A percentile compares a stretch with the other conserved stretches of the same genome.
Evolutionary conservation across 2,113 vertebrate genomes (phyloP).

Genomic region (Gracilinanus agilis): DNA sequence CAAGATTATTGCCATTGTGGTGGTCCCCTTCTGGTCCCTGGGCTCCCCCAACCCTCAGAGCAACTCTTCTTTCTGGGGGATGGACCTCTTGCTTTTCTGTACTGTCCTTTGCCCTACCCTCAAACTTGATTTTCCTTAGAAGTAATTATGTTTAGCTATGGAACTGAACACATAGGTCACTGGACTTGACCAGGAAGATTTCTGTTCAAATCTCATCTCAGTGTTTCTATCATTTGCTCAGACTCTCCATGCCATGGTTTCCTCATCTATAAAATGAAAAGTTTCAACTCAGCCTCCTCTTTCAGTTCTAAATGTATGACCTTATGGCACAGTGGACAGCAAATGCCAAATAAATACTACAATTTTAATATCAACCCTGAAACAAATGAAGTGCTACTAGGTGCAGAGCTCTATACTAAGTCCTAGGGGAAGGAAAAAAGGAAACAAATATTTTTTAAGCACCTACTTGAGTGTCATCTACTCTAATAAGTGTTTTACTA

Average conservation of each 20-base stretch:
- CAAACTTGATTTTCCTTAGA: neutral
- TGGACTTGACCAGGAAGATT: neutral
- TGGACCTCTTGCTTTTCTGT: neutral
- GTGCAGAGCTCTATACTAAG: neutral
- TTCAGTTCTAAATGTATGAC: neutral
- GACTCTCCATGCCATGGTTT: neutral
- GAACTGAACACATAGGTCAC: neutral
- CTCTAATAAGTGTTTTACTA: neutral
- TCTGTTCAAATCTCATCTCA: neutral
- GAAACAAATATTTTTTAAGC: neutral
- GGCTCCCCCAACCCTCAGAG: neutral
- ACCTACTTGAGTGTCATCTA: neutral
- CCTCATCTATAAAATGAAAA: neutral
- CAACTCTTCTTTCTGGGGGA: neutral
- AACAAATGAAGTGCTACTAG: neutral
- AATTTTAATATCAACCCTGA: neutral
- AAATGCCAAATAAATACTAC: neutral
- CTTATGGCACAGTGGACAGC: neutral
- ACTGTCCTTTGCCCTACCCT: neutral
- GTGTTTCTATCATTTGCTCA: neutral
- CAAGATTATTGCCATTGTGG: neutral
- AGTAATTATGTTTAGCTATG: neutral
- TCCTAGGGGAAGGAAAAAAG: neutral
- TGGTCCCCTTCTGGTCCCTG: neutral
- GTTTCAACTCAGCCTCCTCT: neutral